Evolutionary conservation across 2,888 invertebrate species (phyloP).

Genomic region (Idaea aversata): DNA sequence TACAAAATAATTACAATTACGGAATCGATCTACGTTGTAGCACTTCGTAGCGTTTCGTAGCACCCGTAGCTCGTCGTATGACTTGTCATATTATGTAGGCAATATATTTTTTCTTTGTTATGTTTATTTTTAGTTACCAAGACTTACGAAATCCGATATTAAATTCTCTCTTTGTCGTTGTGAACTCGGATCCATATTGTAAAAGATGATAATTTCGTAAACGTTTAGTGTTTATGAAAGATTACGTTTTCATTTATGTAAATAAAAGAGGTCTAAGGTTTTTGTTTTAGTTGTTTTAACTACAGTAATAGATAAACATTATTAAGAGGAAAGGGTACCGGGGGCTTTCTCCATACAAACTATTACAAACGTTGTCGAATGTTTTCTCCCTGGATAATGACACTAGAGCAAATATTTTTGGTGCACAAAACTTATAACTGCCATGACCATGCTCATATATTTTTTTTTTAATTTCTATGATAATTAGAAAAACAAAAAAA

Average conservation of each 20-base stretch:
- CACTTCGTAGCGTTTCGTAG: neutral
- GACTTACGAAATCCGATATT: conserved; percentile 10
- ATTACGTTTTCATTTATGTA: neutral
- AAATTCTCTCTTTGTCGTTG: conserved; percentile 7
- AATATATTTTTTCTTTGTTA: conserved; percentile 9
- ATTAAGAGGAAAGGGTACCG: too few relatives aligned
- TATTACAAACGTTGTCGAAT: too few relatives aligned
- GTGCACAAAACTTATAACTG: too few relatives aligned
- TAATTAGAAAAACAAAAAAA: too few relatives aligned
- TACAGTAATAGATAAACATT: neutral
- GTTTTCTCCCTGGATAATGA: too few relatives aligned
- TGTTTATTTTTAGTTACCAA: conserved; percentile 16
- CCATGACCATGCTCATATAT: too few relatives aligned
- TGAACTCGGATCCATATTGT: neutral
- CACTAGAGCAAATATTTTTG: too few relatives aligned
- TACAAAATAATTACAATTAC: too few relatives aligned
- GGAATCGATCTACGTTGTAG: neutral
- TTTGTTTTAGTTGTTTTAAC: neutral
- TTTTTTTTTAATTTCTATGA: too few relatives aligned
- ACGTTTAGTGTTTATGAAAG: neutral
- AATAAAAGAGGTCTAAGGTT: neutral
- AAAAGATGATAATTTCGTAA: neutral
- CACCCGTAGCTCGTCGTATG: neutral
- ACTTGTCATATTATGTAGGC: neutral
- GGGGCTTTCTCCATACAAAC: too few relatives aligned